Evolutionary conservation across 1,140 invertebrate genomes (phyloP), one percentile per base, ranked within the genome.

Genomic region (Drosophila sulfurigaster): DNA sequence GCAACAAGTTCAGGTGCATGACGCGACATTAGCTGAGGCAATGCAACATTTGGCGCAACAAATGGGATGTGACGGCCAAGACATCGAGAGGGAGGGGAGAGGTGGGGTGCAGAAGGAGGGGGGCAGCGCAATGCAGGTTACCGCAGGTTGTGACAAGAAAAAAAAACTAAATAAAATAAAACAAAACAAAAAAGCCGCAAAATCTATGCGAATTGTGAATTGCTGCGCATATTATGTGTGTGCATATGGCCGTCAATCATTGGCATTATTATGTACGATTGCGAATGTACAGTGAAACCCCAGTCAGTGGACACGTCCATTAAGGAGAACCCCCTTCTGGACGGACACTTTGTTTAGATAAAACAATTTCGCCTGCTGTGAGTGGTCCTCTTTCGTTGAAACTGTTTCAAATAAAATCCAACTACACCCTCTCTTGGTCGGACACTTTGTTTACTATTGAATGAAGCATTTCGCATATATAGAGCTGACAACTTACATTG

Each of bases 21-120:
- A 74, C 65, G 71, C 49, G 57, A 52, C 72, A 75, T 63, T 63
- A 43, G 58, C 58, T 48, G 72, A 75, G 58, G 72, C 66, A 70
- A 57, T 70, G 72, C 72, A 75, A 75, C 72, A 75, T 75, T 75
- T 75, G 72, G 59, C 66, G 72, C 72, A 70, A 32, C 72, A 75
- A 75, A 75, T 75, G 72, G 72, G 66, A 75, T 75, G 66, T 70
- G 72, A 75, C 66, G 72, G 72, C 66, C 66, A 48, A 71, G 38
- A 45, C 15, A 54, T 45, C 15, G 46, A 46, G 25, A 16, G 0
- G 25, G 10, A 2, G 32, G 5, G 20, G 3, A 20, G 32, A 10
- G 32, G 20, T 1, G 30, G 11, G 45, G 8, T 15, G 30, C 13
- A 45, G 8, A 25, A 41, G 8, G 1, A 4, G 16, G 15, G 35